phyloP scores from a whole-genome alignment of 1,140 invertebrate genomes.

The Drusus annulatus region DNA sequence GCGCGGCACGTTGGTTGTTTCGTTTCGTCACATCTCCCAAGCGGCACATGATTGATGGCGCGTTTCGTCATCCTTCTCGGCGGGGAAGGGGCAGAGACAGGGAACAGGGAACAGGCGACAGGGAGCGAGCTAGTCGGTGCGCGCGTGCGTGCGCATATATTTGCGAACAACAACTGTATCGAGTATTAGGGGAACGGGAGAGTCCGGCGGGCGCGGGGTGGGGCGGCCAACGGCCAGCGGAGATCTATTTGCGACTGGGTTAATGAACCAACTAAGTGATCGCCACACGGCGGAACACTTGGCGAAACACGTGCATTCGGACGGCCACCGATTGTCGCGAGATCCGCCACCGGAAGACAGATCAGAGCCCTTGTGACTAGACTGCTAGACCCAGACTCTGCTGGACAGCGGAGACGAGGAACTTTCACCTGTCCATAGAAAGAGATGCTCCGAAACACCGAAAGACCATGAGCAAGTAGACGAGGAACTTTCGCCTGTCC shows the following conservation, averaged over 20 bases:
- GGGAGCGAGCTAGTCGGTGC: background rate
- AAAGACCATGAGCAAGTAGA: too few relatives aligned
- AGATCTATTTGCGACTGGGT: constrained; percentile 57
- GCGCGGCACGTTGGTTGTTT: too few relatives aligned
- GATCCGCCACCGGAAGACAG: background rate
- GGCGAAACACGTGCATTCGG: constrained; percentile 43
- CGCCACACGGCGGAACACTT: constrained; percentile 37
- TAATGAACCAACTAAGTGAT: constrained; percentile 58
- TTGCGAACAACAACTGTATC: constrained; percentile 28
- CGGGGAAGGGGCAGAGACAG: background rate
- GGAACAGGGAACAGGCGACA: background rate
- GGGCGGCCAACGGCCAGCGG: constrained; percentile 31
- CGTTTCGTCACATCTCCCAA: too few relatives aligned
- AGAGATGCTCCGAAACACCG: too few relatives aligned
- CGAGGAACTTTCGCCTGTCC: too few relatives aligned
- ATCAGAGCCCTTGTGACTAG: too few relatives aligned
- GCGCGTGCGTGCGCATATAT: constrained; percentile 21
- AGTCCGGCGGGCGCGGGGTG: constrained; percentile 10
- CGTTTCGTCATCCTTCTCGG: constrained; percentile 4
- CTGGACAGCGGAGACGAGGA: too few relatives aligned
- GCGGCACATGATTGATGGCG: constrained; percentile 5
- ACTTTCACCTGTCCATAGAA: too few relatives aligned
- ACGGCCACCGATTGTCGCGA: constrained; percentile 24
- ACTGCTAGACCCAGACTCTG: too few relatives aligned
- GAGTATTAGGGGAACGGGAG: background rate